phyloP scores from a whole-genome alignment of 2,797 vertebrate genomes.

The Aulostomus chinensis region DNA sequence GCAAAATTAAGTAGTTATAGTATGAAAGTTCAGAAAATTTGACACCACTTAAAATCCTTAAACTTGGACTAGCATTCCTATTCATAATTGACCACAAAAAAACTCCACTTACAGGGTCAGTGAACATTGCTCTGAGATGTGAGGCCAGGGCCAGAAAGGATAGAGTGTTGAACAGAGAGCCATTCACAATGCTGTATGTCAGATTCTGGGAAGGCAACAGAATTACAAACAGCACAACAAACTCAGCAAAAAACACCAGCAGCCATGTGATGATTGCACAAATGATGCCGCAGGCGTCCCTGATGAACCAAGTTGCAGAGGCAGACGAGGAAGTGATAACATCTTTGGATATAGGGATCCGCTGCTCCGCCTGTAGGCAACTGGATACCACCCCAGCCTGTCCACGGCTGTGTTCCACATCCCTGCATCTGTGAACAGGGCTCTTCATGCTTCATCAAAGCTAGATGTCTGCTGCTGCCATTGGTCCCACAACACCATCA shows the following conservation, averaged over 20 bases:
- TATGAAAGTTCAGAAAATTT: too few relatives aligned
- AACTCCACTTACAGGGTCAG: conserved; percentile 91
- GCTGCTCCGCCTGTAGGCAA: conserved; percentile 80
- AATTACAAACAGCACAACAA: conserved; percentile 97
- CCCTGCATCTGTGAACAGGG: conserved; percentile 90
- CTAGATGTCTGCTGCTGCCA: conserved; percentile 53
- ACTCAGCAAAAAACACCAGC: conserved; percentile 95
- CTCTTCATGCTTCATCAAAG: conserved; percentile 88
- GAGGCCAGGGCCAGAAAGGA: conserved; percentile 95
- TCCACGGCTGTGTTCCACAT: conserved; percentile 84
- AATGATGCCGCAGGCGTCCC: conserved; percentile 93
- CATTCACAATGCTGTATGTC: conserved; percentile 90
- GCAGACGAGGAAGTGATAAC: conserved; percentile 74
- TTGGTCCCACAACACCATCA: conserved; percentile 35
- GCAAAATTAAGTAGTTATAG: too few relatives aligned
- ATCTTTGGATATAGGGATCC: conserved; percentile 80
- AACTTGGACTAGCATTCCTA: too few relatives aligned
- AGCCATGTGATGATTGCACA: conserved; percentile 95
- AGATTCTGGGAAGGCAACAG: conserved; percentile 93
- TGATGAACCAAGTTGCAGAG: conserved; percentile 96
- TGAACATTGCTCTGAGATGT: conserved; percentile 96
- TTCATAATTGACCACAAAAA: too few relatives aligned
- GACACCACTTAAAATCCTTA: too few relatives aligned
- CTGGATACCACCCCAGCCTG: conserved; percentile 73
- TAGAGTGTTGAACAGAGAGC: conserved; percentile 90